A percentile compares a stretch with the other conserved stretches of the same genome.
phyloP scores from a whole-genome alignment of 2,797 vertebrate genomes.

The Parauchenoglanis punctatus region DNA sequence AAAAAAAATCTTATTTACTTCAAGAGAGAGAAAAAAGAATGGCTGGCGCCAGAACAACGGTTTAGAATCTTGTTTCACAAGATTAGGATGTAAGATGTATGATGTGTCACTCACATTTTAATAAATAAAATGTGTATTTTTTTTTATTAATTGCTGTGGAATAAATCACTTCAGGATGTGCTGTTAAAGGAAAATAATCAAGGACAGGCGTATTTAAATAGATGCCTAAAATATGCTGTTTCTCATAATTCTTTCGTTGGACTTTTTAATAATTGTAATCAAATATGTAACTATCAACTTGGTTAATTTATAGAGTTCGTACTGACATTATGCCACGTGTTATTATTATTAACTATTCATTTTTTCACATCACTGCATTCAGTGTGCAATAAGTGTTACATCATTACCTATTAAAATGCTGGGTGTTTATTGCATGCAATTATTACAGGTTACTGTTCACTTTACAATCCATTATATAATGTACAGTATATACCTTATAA shows the following conservation, averaged over 20 bases:
- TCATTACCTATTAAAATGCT: background rate
- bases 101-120: background rate
- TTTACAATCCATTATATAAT: slow-evolving; percentile 2
- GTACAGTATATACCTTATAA: background rate
- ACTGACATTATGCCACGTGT: background rate
- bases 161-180: background rate
- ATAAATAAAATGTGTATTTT: background rate
- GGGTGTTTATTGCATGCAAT: background rate
- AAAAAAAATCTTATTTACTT: no score
- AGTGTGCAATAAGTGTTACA: background rate
- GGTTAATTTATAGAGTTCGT: background rate
- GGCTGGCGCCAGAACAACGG: no score
- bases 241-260: background rate
- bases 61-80: no score
- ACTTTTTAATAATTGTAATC: background rate
- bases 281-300: background rate
- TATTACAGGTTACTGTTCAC: background rate
- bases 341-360: background rate
- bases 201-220: background rate
- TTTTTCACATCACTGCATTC: background rate
- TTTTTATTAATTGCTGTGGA: background rate
- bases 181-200: background rate
- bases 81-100: background rate
- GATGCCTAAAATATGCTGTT: background rate
- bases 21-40: no score